phyloP scores from a whole-genome alignment of 1,140 invertebrate genomes.

The Tetragonula clypearis region DNA sequence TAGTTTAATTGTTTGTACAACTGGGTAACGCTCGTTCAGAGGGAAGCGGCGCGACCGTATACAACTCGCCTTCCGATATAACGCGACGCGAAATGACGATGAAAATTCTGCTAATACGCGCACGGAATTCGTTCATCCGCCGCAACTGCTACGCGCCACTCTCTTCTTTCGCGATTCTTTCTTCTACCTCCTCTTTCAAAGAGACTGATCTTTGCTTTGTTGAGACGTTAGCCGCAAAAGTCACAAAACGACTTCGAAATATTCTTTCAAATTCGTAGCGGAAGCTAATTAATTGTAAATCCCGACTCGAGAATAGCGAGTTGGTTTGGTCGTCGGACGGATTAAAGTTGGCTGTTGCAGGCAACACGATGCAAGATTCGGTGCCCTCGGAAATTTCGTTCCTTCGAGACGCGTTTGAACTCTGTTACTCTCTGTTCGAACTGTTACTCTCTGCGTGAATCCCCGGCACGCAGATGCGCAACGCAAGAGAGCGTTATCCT shows the following conservation, averaged over 20 bases:
- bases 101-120: slow-evolving; percentile 34
- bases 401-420: neutral
- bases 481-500: neutral
- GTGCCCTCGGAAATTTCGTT: too few relatives aligned
- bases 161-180: neutral
- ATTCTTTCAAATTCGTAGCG: too few relatives aligned
- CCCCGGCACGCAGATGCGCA: neutral
- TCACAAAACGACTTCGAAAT: too few relatives aligned
- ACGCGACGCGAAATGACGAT: slow-evolving; percentile 33
- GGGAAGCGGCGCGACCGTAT: neutral
- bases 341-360: too few relatives aligned
- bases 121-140: slow-evolving; percentile 24
- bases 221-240: too few relatives aligned
- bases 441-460: neutral
- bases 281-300: too few relatives aligned
- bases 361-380: too few relatives aligned
- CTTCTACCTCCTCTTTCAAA: too few relatives aligned
- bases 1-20: slow-evolving; percentile 72
- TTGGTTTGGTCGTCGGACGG: too few relatives aligned
- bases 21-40: slow-evolving; percentile 58
- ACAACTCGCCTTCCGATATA: neutral
- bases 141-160: neutral
- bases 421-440: neutral
- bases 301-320: too few relatives aligned
- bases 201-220: too few relatives aligned